These are phyloP conservation scores for Agonum fuliginosum DNA, from an alignment of 2,888 invertebrate genomes.

Conservation along the genomic window DNA sequence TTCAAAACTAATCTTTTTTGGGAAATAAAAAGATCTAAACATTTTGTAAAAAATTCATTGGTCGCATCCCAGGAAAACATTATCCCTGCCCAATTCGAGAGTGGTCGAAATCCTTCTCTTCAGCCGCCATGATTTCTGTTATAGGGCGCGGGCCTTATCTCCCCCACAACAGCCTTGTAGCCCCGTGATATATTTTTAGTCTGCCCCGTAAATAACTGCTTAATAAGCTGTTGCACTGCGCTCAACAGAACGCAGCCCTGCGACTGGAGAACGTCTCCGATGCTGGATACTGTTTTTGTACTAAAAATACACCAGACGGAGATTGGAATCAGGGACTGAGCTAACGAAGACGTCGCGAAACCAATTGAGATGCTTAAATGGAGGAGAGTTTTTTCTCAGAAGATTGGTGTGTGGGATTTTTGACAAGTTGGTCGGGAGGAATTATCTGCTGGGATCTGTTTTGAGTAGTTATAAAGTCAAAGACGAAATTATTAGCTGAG, in stretches of 20 bases:
- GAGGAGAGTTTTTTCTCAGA: background rate
- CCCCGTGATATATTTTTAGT: constrained; percentile 50
- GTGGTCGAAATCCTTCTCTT: background rate
- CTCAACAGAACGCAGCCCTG: background rate
- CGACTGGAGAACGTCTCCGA: constrained; percentile 39
- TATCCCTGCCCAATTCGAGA: background rate
- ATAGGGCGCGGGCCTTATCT: constrained; percentile 43
- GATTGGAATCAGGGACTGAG: constrained; percentile 22
- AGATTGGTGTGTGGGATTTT: background rate
- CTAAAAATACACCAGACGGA: constrained; percentile 33
- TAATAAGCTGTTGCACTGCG: constrained; percentile 44
- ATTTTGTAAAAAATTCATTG: too few relatives aligned
- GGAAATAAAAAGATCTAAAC: too few relatives aligned
- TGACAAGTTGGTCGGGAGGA: background rate
- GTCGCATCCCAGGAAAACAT: too few relatives aligned
- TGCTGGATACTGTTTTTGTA: constrained; percentile 16
- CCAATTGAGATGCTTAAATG: constrained; percentile 16
- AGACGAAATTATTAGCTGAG: too few relatives aligned
- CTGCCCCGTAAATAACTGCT: constrained; percentile 51
- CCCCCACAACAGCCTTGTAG: constrained; percentile 44
- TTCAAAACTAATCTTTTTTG: too few relatives aligned
- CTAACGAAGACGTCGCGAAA: constrained; percentile 52
- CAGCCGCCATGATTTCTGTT: background rate
- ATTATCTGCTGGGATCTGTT: too few relatives aligned
- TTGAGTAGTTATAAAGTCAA: too few relatives aligned